These are phyloP conservation scores for Vollenhovia emeryi DNA, from an alignment of 1,140 invertebrate species.

Conservation along the genomic window DNA sequence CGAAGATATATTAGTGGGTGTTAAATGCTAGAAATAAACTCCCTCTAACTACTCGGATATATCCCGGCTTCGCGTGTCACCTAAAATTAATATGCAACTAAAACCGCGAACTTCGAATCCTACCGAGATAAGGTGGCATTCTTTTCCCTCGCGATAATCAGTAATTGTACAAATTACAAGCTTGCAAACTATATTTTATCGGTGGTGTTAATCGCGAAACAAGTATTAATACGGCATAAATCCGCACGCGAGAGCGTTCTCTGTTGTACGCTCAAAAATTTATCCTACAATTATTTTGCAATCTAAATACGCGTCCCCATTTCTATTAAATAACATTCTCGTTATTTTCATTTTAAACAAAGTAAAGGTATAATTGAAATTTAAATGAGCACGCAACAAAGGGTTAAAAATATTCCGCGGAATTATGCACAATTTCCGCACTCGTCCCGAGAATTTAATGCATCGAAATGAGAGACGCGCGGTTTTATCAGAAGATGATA, in stretches of 20 bases:
- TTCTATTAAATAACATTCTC: background rate
- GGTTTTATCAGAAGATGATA: conserved; percentile 52
- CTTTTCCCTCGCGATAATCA: background rate
- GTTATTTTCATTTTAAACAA: background rate
- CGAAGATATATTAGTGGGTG: conserved; percentile 31
- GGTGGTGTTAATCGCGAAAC: background rate
- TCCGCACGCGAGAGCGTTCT: background rate
- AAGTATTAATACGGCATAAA: background rate
- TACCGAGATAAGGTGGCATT: background rate
- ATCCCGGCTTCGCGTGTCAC: background rate
- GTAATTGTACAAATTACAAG: background rate
- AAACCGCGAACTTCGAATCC: conserved; percentile 19
- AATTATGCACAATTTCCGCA: conserved; percentile 37
- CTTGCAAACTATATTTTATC: background rate
- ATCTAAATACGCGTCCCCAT: background rate
- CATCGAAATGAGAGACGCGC: conserved; percentile 44
- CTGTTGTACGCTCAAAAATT: background rate
- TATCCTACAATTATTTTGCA: background rate
- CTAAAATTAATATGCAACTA: conserved; percentile 21
- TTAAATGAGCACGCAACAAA: background rate
- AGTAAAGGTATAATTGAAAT: background rate
- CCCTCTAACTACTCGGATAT: conserved; percentile 16
- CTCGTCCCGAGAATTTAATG: conserved; percentile 46
- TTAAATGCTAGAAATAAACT: conserved; percentile 54
- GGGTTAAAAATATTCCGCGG: conserved; percentile 31